These are phyloP conservation scores for Heliconius ismenius DNA, from an alignment of 2,888 invertebrate species.

Conservation along the genomic window DNA sequence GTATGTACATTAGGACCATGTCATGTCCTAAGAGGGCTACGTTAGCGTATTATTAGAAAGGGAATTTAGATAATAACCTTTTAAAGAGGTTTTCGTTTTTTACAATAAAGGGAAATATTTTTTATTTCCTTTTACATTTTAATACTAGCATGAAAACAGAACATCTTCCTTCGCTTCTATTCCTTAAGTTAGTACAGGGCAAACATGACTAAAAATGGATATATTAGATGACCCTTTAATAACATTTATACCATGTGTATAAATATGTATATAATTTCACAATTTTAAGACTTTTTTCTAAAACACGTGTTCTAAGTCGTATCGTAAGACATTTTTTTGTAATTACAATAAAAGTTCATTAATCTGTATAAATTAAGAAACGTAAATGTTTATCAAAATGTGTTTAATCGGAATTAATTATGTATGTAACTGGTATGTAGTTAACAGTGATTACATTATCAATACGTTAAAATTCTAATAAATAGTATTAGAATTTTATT, in stretches of 20 bases:
- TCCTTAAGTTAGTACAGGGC: background rate
- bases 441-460: background rate
- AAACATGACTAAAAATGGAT: background rate
- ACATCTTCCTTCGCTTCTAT: background rate
- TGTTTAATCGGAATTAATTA: background rate
- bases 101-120: no score
- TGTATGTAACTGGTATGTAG: background rate
- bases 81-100: no score
- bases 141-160: background rate
- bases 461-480: constrained; percentile 2
- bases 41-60: background rate
- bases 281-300: background rate
- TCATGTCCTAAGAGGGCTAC: background rate
- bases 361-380: constrained; percentile 7
- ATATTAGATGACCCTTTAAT: background rate
- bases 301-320: background rate
- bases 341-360: constrained; percentile 6
- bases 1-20: no score
- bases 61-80: background rate
- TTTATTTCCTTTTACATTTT: no score
- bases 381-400: background rate
- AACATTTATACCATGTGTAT: background rate
- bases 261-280: background rate
- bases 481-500: background rate
- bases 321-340: background rate